Conservation (phyloP, 2,113 vertebrate genomes). For the Nipponia nippon region DNA sequence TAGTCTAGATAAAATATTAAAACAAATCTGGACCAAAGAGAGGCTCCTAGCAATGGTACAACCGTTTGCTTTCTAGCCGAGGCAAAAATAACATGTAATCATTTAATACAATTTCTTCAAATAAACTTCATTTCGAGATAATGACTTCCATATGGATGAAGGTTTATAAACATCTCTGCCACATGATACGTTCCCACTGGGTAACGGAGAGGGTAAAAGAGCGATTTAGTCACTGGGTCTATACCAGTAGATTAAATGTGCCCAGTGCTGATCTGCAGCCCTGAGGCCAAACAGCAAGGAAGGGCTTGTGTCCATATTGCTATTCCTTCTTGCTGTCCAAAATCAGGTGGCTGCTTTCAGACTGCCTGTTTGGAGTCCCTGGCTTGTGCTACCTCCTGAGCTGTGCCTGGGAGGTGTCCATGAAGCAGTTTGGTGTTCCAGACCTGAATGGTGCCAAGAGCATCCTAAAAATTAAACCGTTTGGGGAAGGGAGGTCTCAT, state of each 20-base stretch:
- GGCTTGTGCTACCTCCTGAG: not conserved
- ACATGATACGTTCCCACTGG: not conserved
- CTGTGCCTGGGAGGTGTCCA: not conserved
- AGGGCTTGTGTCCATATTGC: not conserved
- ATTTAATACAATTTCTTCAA: conserved; percentile 57
- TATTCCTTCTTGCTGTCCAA: not conserved
- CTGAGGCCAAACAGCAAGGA: not conserved
- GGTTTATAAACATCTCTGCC: conserved; percentile 45
- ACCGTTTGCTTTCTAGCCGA: not conserved
- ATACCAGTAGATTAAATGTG: not conserved
- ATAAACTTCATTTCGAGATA: conserved; percentile 55
- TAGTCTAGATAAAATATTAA: conserved; percentile 18
- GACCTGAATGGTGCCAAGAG: not conserved
- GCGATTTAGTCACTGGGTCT: not conserved
- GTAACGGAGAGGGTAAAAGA: not conserved
- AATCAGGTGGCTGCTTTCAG: not conserved
- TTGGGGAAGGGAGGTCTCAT: not conserved
- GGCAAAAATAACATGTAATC: conserved; percentile 53
- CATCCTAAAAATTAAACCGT: not conserved
- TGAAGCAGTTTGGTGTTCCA: not conserved
- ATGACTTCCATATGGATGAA: conserved; percentile 46
- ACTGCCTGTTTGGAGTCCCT: not conserved
- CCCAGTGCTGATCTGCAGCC: not conserved
- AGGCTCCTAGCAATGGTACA: not conserved
- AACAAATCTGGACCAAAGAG: conserved; percentile 3